Percentiles rank a stretch among this genome's conserved stretches.
Conservation (phyloP, 2,797 vertebrate genomes). For the Neoniphon sammara region DNA sequence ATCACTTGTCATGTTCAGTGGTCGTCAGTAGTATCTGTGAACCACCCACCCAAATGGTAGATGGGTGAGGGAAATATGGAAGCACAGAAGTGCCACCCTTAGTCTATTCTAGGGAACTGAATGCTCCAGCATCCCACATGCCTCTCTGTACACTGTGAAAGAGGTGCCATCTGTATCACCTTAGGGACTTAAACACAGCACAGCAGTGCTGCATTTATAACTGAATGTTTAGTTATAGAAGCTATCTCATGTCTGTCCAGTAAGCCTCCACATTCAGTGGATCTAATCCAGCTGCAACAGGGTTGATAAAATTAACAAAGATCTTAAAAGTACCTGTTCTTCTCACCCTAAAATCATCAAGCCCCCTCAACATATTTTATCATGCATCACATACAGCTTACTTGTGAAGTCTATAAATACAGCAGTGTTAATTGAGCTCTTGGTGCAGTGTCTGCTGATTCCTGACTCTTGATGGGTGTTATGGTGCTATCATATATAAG, state of each 20-base stretch:
- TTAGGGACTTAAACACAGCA: background rate
- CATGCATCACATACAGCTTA: constrained; percentile 37
- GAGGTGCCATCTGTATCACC: constrained; percentile 6
- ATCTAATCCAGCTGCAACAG: background rate
- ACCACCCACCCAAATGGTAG: constrained; percentile 20
- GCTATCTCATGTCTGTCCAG: background rate
- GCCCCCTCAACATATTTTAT: constrained; percentile 28
- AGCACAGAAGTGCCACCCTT: constrained; percentile 7
- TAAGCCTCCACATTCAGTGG: background rate
- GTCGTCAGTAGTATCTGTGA: constrained; percentile 47
- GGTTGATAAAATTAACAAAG: background rate
- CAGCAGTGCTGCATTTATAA: background rate
- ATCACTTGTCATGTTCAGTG: constrained; percentile 59
- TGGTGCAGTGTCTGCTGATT: constrained; percentile 40
- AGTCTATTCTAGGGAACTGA: background rate
- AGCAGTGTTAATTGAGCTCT: constrained; percentile 65
- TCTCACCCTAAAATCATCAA: constrained; percentile 34
- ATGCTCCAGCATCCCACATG: background rate
- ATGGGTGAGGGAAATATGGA: constrained; percentile 5
- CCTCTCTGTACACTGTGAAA: background rate
- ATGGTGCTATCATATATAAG: background rate
- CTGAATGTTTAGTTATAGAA: constrained; percentile 1
- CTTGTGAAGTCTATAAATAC: constrained; percentile 76
- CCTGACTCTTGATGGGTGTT: constrained; percentile 30
- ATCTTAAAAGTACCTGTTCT: constrained; percentile 20